Conservation (phyloP, 2,888 invertebrate species). For the Camponotus fellah region DNA sequence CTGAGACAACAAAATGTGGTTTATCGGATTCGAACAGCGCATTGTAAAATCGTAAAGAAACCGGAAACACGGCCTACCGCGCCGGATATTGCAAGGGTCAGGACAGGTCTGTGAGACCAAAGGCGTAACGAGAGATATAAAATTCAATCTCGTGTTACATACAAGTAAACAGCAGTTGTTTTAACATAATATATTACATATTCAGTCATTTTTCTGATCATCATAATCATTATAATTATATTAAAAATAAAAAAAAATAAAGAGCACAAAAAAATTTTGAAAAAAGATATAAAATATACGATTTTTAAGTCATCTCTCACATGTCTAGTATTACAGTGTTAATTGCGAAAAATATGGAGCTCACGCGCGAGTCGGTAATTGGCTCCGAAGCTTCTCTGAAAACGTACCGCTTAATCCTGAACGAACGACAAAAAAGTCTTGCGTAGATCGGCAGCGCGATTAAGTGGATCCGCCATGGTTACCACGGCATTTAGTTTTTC, state of each 20-base stretch:
- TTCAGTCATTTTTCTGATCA: neutral
- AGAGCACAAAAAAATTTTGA: neutral
- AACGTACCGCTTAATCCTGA: slow-evolving; percentile 41
- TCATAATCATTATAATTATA: neutral
- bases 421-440: slow-evolving; percentile 30
- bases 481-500: slow-evolving; percentile 71
- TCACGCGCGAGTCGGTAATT: slow-evolving; percentile 30
- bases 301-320: slow-evolving; percentile 19
- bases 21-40: slow-evolving; percentile 14
- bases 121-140: slow-evolving; percentile 77
- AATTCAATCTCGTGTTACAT: slow-evolving; percentile 57
- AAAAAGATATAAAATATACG: neutral
- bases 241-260: neutral
- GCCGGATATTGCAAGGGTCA: slow-evolving; percentile 81
- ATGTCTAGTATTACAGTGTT: slow-evolving; percentile 41
- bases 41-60: slow-evolving; percentile 72
- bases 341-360: slow-evolving; percentile 26
- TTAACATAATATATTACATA: slow-evolving; percentile 9
- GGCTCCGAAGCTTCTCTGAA: slow-evolving; percentile 22
- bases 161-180: neutral
- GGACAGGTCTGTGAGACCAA: slow-evolving; percentile 73
- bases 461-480: slow-evolving; percentile 71
- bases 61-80: slow-evolving; percentile 83
- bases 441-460: slow-evolving; percentile 60
- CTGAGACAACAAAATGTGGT: neutral